These are phyloP conservation scores for Ctena decussata DNA, from an alignment of 2,888 invertebrate genomes.

Conservation along the genomic window DNA sequence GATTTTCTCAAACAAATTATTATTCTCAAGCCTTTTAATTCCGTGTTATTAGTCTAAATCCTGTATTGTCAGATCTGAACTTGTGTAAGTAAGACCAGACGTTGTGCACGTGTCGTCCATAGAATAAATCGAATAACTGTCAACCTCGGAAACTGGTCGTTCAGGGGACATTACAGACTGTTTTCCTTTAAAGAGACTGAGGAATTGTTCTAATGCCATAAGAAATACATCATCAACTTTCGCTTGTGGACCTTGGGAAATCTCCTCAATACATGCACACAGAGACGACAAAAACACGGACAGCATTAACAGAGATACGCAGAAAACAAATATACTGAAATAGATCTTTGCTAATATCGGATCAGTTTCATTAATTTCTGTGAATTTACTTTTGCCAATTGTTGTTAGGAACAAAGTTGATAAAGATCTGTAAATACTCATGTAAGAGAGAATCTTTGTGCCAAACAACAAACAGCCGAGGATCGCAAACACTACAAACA, in stretches of 20 bases:
- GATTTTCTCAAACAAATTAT: too few relatives aligned
- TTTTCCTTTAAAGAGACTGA: neutral
- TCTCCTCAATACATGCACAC: constrained; percentile 53
- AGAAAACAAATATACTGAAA: constrained; percentile 69
- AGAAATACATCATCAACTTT: neutral
- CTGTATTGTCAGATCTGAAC: neutral
- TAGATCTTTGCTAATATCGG: constrained; percentile 71
- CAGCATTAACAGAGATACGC: constrained; percentile 72
- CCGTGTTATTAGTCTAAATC: neutral
- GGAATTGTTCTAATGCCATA: neutral
- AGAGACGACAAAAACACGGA: constrained; percentile 73
- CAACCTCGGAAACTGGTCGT: neutral
- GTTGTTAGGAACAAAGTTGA: constrained; percentile 70
- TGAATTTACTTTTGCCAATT: constrained; percentile 71
- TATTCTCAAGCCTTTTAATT: too few relatives aligned
- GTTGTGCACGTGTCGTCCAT: neutral
- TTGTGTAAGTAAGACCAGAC: neutral
- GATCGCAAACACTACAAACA: constrained; percentile 68
- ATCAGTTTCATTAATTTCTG: constrained; percentile 63
- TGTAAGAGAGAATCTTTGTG: constrained; percentile 60
- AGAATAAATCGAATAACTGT: neutral
- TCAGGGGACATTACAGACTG: neutral
- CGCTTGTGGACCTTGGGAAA: neutral
- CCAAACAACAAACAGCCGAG: constrained; percentile 71
- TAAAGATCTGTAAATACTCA: constrained; percentile 61